Conservation (phyloP, 2,113 vertebrate species). For the Hippocampus guttulatus region DNA sequence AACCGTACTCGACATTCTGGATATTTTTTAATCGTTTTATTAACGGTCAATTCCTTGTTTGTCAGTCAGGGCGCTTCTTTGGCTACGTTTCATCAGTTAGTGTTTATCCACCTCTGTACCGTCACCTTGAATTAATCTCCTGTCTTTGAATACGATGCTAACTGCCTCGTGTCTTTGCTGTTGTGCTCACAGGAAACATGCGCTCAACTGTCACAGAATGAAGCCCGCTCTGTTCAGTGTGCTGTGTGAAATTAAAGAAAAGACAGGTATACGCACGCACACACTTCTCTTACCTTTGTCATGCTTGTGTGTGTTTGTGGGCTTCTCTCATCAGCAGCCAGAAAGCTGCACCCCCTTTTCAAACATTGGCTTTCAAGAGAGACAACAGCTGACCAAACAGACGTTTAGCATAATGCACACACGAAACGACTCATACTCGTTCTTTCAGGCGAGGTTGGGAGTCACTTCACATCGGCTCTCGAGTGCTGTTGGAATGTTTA, state of each 20-base stretch:
- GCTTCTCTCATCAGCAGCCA: neutral
- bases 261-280: conserved; percentile 65
- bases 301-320: neutral
- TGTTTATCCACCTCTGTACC: too few relatives aligned
- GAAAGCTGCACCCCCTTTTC: neutral
- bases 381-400: conserved; percentile 16
- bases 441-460: neutral
- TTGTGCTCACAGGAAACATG: conserved; percentile 72
- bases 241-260: conserved; percentile 79
- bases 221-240: conserved; percentile 81
- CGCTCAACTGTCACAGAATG: conserved; percentile 80
- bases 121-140: neutral
- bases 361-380: neutral
- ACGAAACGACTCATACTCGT: neutral
- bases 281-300: neutral
- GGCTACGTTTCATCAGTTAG: too few relatives aligned
- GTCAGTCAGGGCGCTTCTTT: too few relatives aligned
- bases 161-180: conserved; percentile 5
- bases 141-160: neutral
- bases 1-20: too few relatives aligned
- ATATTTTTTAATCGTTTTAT: too few relatives aligned
- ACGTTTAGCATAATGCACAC: neutral
- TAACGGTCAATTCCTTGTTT: too few relatives aligned
- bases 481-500: too few relatives aligned
- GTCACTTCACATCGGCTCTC: neutral